Percentiles rank a stretch among this genome's conserved stretches.
Evolutionary conservation across 2,113 vertebrate species (phyloP).

Genomic region (Mesocricetus auratus): DNA sequence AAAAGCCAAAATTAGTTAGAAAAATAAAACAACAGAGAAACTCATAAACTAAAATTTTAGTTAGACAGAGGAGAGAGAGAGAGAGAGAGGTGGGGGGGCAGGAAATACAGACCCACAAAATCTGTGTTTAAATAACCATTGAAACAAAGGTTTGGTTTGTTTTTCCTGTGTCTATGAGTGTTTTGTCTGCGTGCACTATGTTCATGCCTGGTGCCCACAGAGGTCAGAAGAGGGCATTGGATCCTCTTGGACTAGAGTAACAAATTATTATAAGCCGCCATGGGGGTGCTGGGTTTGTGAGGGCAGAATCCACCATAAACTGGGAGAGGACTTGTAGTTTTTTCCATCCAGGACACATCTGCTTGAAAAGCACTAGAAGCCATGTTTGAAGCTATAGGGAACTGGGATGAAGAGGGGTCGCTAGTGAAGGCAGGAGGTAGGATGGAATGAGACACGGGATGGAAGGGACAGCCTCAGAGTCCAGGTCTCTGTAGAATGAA

Average conservation of each 20-base stretch:
- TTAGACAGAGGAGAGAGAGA: not conserved
- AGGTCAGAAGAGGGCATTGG: not conserved
- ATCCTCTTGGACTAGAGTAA: not conserved
- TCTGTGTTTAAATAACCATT: not conserved
- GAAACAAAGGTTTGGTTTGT: not conserved
- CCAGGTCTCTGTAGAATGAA: rapidly evolving
- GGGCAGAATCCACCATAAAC: not conserved
- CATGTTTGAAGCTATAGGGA: not conserved
- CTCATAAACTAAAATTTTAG: constrained; percentile 2
- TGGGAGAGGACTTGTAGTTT: not conserved
- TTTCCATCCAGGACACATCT: not conserved
- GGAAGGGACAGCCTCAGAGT: no score
- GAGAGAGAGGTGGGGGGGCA: not conserved
- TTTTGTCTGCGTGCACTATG: not conserved
- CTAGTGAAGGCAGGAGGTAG: not conserved
- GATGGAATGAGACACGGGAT: not conserved
- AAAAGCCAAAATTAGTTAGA: constrained; percentile 44
- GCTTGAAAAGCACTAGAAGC: not conserved
- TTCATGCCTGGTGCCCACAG: not conserved
- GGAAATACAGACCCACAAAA: not conserved
- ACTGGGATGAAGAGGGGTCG: rapidly evolving
- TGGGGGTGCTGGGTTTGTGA: not conserved
- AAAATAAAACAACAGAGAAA: constrained; percentile 15
- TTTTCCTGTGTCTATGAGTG: not conserved
- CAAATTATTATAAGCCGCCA: not conserved